Evolutionary conservation across 1,140 invertebrate species (phyloP).

Genomic region (Popillia japonica): DNA sequence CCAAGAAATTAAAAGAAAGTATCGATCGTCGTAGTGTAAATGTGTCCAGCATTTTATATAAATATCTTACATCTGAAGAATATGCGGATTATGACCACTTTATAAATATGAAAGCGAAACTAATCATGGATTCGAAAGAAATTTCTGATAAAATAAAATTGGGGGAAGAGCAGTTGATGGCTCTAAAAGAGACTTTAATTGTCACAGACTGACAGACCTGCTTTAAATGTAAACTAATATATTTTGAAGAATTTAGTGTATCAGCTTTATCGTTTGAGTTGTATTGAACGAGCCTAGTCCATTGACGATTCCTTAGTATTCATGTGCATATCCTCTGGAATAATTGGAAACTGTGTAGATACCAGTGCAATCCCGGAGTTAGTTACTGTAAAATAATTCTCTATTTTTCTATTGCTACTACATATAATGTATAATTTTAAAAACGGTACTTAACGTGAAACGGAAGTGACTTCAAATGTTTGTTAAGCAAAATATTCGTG

Average conservation of each 20-base stretch:
- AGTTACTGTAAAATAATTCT: constrained; percentile 38
- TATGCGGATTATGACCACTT: constrained; percentile 88
- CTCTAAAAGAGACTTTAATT: constrained; percentile 74
- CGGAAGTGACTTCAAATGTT: constrained; percentile 25
- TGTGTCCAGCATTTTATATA: constrained; percentile 77
- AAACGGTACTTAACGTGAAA: constrained; percentile 22
- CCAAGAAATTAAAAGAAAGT: constrained; percentile 82
- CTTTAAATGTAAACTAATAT: neutral
- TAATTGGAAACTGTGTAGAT: constrained; percentile 23
- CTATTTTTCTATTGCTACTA: constrained; percentile 37
- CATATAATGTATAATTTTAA: constrained; percentile 30
- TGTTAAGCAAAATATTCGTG: constrained; percentile 28
- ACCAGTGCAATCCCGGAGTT: constrained; percentile 37
- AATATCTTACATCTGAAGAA: constrained; percentile 79
- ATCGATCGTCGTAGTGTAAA: constrained; percentile 83
- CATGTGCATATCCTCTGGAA: constrained; percentile 42
- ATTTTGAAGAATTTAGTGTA: neutral
- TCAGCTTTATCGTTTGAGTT: constrained; percentile 51
- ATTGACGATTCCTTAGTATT: constrained; percentile 51
- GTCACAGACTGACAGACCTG: constrained; percentile 52
- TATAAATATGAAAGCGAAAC: constrained; percentile 91
- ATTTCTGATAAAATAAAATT: constrained; percentile 88
- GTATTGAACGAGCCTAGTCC: constrained; percentile 57
- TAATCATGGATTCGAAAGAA: constrained; percentile 85
- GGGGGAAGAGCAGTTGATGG: constrained; percentile 83